Evolutionary conservation across 2,797 vertebrate genomes (phyloP), one percentile per base, ranked within the genome.

Genomic region (Bryconaethiops microstoma): DNA sequence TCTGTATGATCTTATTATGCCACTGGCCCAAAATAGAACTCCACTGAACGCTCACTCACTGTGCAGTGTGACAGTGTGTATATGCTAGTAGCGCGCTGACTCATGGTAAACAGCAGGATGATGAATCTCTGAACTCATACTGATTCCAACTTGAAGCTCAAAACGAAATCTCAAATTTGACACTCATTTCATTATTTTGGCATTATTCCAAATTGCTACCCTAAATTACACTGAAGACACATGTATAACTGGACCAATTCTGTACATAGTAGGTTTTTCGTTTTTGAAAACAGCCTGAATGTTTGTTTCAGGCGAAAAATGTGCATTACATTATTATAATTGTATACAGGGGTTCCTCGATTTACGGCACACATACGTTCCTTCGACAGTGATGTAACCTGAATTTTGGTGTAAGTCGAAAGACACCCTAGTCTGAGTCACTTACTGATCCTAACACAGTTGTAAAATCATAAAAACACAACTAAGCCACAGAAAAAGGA

Each of bases 21-120:
- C 35, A 40, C 21, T 67, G 63, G 8, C 29, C 9, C 35, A 35
- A 68, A 45, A 35, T 57, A 55, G 64, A 40, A 19, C 23, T 29
- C 1, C 16, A 40, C 19, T 77, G 8, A n/a, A 50, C n/a, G 16
- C 50, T 72, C 48, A 72, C 16, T 72, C 23, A 71, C 4, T 71
- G 69, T 71, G 48, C 48, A 55, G 48, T 17, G 25, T 72, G 70
- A 72, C 50, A 29, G 16, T 39, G 17, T 39, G 50, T 55, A 54
- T 48, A 55, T 50, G 67, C 67, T 25, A 25, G 45, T 6, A 25
- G n/a, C 21, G 2, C 35, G 48, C 52, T 71, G 67, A 69, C 23
- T 54, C 7, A 71, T 71, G 21, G 23, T 14, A 55, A 50, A 25
- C 17, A 52, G 68, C 12, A 52, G 42, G 14, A 64, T 5, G 17